Conservation (phyloP, 2,113 vertebrate species). For the Pantherophis guttatus region DNA sequence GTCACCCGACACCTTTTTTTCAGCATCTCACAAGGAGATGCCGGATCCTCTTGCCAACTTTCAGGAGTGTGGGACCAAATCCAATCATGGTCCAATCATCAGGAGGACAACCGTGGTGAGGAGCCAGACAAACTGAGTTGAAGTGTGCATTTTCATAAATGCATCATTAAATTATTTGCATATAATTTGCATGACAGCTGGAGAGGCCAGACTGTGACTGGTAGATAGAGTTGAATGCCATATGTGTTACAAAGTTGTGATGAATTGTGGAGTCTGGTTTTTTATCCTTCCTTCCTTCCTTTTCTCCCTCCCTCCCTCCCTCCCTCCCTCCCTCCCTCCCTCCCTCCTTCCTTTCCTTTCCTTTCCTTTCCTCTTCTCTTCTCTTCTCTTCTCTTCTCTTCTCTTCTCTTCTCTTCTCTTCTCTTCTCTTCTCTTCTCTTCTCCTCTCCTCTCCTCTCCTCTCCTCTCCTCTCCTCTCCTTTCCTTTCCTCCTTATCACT, state of each 20-base stretch:
- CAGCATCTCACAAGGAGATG: neutral
- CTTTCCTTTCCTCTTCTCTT: neutral
- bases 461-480: too few species aligned
- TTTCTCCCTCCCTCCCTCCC: too few species aligned
- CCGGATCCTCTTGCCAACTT: neutral
- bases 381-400: too few species aligned
- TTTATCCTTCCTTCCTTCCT: neutral
- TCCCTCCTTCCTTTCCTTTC: neutral
- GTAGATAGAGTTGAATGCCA: neutral
- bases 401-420: neutral
- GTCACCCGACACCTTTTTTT: neutral
- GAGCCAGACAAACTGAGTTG: constrained; percentile 9
- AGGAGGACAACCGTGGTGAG: neutral
- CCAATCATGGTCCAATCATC: constrained; percentile 14
- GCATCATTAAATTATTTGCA: constrained; percentile 30
- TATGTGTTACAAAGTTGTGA: neutral
- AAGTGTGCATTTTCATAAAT: constrained; percentile 20
- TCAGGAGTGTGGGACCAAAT: neutral
- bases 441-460: too few species aligned
- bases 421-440: neutral
- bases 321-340: too few species aligned
- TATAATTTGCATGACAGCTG: constrained; percentile 26
- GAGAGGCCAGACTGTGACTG: neutral
- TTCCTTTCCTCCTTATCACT: neutral
- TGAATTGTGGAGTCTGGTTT: neutral